Evolutionary conservation across 2,888 invertebrate species (phyloP), one percentile per base, ranked within the genome.

Genomic region (Erebia ligea): DNA sequence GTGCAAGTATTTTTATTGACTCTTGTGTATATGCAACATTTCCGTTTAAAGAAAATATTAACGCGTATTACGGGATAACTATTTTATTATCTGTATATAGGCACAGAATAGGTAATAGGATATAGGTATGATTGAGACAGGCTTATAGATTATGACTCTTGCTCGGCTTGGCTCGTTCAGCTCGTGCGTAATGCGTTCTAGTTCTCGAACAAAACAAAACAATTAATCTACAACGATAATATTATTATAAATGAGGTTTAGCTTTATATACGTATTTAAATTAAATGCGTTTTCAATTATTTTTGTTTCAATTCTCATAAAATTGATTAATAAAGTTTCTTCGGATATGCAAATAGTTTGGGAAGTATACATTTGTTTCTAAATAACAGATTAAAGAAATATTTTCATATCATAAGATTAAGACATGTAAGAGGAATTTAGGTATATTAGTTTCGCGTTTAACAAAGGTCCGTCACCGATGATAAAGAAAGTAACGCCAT

Each of bases 251-350:
- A 68, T 62, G 45, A 62, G 62, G 64, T 74, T 72, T 63, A 17
- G 34, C 52, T n/a, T 56, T 21, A 67, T 25, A 69, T n/a, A n/a
- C n/a, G n/a, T n/a, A n/a, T n/a, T n/a, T n/a, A n/a, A n/a, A n/a
- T n/a, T n/a, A n/a, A n/a, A n/a, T n/a, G n/a, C n/a, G n/a, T n/a
- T n/a, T n/a, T n/a, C n/a, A n/a, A n/a, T n/a, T n/a, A n/a, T 71
- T 75, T 70, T 68, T 40, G 56, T 66, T 71, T 66, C 57, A 70
- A 70, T 64, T 57, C 45, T 61, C 56, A 71, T 73, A 50, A 67
- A 72, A 57, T 72, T 75, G 74, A 76, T 75, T 72, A 69, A 69
- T 72, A 63, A 52, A 40, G 25, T 61, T 71, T 57, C 58, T 66
- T 72, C 70, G 73, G 42, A 57, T 59, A 59, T 59, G 59, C 40